Percentiles rank a stretch among this genome's conserved stretches.
Conservation (phyloP, 2,113 vertebrate genomes). For the Cepphus grylle region DNA sequence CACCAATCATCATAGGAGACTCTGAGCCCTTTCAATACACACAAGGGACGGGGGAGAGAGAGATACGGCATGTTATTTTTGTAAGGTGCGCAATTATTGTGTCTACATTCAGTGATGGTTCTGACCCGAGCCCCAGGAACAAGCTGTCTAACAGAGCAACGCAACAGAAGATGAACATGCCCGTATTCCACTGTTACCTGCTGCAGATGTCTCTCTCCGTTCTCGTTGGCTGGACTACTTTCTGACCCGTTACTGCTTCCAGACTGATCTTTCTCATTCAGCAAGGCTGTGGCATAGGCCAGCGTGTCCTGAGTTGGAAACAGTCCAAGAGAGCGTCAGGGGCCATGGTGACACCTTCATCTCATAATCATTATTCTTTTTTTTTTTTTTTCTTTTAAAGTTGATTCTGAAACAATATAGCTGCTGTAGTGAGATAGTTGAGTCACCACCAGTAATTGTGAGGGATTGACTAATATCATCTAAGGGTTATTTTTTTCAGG, state of each 20-base stretch:
- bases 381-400: neutral
- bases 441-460: neutral
- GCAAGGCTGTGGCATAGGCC: slow-evolving; percentile 94
- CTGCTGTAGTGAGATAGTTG: neutral
- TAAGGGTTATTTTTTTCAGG: neutral
- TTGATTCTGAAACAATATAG: neutral
- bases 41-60: neutral
- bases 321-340: neutral
- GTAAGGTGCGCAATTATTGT: neutral
- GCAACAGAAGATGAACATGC: neutral
- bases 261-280: slow-evolving; percentile 97
- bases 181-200: slow-evolving; percentile 78
- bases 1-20: slow-evolving; percentile 97
- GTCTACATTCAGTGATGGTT: neutral
- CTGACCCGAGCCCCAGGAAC: neutral
- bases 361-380: neutral
- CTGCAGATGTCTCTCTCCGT: slow-evolving; percentile 87
- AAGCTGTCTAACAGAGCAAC: neutral
- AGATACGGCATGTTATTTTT: neutral
- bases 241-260: slow-evolving; percentile 98
- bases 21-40: slow-evolving; percentile 85
- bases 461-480: neutral
- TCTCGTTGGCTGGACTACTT: slow-evolving; percentile 94
- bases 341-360: neutral
- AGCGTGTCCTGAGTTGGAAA: slow-evolving; percentile 84